Conservation (phyloP, 1,140 invertebrate genomes). For the Plectus sambesii region DNA sequence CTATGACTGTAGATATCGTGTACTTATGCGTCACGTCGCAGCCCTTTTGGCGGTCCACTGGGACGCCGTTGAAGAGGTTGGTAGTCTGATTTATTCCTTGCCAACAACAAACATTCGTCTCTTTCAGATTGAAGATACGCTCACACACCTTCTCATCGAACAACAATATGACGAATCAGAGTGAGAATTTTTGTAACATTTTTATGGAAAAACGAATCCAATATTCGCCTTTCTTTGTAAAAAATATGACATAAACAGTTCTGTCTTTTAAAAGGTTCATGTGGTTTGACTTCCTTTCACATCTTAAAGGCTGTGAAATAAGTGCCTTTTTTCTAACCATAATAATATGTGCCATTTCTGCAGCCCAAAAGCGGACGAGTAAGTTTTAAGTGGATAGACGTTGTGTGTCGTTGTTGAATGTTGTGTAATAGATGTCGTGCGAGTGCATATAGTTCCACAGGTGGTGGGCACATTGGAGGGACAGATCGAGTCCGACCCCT, state of each 20-base stretch:
- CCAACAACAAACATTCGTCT: background rate
- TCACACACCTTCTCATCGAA: constrained; percentile 28
- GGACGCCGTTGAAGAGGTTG: constrained; percentile 46
- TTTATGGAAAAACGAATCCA: no score
- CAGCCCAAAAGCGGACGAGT: no score
- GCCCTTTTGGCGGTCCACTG: constrained; percentile 46
- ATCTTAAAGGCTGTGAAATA: no score
- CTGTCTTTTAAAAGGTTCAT: constrained; percentile 10
- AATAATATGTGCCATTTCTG: no score
- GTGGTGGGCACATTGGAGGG: no score
- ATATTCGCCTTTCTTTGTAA: background rate
- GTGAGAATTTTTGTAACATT: constrained; percentile 32
- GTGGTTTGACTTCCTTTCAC: no score
- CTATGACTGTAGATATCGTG: constrained; percentile 49
- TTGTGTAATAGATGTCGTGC: no score
- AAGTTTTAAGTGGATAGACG: no score
- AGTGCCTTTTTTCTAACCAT: no score
- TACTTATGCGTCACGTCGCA: constrained; percentile 47
- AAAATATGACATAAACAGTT: constrained; percentile 11
- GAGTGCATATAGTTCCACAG: no score
- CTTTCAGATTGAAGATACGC: constrained; percentile 35
- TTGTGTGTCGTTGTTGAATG: no score
- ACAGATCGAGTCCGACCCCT: no score
- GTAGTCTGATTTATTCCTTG: background rate
- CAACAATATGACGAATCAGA: constrained; percentile 38